Percentiles rank a stretch among this genome's conserved stretches.
phyloP scores from a whole-genome alignment of 2,797 vertebrate genomes.

The Luscinia megarhynchos region DNA sequence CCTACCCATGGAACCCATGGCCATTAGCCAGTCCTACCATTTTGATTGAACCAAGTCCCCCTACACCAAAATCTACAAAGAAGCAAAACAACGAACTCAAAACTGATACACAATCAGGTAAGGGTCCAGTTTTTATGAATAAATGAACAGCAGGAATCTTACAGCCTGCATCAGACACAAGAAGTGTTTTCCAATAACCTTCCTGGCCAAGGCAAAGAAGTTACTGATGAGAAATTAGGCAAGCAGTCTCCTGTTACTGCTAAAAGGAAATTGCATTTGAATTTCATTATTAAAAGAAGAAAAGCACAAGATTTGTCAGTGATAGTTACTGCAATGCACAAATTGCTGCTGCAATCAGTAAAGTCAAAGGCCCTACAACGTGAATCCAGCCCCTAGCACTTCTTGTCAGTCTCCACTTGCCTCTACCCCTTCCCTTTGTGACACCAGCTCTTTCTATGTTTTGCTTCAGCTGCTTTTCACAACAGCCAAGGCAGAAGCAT shows the following conservation, averaged over 20 bases:
- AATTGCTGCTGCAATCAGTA: background rate
- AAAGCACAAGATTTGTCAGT: background rate
- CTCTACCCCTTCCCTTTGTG: background rate
- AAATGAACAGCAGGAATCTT: background rate
- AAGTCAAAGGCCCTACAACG: background rate
- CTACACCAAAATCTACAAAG: background rate
- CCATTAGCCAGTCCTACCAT: background rate
- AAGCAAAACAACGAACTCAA: background rate
- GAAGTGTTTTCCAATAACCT: background rate
- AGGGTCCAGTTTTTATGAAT: background rate
- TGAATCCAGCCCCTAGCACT: background rate
- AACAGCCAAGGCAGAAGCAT: background rate
- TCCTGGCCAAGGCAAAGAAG: background rate
- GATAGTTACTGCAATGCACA: background rate
- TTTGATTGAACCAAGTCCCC: background rate
- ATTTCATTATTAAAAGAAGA: background rate
- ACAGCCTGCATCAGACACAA: background rate
- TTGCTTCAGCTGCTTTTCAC: background rate
- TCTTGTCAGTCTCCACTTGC: background rate
- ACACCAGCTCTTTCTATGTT: background rate
- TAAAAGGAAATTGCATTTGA: background rate
- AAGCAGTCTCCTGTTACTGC: background rate
- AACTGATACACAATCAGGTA: background rate
- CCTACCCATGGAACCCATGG: background rate
- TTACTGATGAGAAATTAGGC: background rate